Evolutionary conservation across 2,113 vertebrate species (phyloP), one percentile per base, ranked within the genome.

Genomic region (Choloepus hoffmanni): DNA sequence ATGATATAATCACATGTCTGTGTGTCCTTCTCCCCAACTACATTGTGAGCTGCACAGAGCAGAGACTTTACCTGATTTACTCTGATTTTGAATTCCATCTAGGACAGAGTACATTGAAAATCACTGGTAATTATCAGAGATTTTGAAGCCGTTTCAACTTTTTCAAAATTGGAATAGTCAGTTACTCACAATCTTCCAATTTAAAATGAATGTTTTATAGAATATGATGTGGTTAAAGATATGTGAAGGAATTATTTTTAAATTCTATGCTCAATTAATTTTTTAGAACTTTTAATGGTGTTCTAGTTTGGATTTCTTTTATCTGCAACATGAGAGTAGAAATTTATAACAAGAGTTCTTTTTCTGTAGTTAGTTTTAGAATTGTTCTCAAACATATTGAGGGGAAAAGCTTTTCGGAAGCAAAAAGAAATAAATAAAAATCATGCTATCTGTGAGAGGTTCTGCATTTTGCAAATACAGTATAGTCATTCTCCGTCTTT

Each of bases 251-350:
- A 10, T 50, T 65, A 10, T 89, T 78, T 88, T 85, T 85, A 76
- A 85, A 86, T 94, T 55, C 13, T 6, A 19, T 9, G 55, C 58
- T 87, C 28, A 86, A n/a, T 53, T 78, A 78, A 83, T 14, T 68
- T 68, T 83, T 85, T 73, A 33, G 33, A 83, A 72, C 13, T 73
- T 72, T 19, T 73, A 13, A 23, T 14, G 79, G n/a, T 65, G 28
- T 85, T 82, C 55, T 60, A 36, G 10, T 92, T 84, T 78, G 63
- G 70, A 45, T 89, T 93, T 65, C 65, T 74, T 76, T 85, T 36
- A 36, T 77, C 62, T 77, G 33, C 83, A 53, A 94, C 92, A 70
- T 43, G 76, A 92, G 70, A 85, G 10, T 45, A 85, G 91, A 65
- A 43, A 81, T 89, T 89, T 53, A 60, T 65, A 78, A 92, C 28